A percentile compares a stretch with the other conserved stretches of the same genome.
Evolutionary conservation across 2,113 vertebrate species (phyloP).

Genomic region (Syngnathoides biaculeatus): DNA sequence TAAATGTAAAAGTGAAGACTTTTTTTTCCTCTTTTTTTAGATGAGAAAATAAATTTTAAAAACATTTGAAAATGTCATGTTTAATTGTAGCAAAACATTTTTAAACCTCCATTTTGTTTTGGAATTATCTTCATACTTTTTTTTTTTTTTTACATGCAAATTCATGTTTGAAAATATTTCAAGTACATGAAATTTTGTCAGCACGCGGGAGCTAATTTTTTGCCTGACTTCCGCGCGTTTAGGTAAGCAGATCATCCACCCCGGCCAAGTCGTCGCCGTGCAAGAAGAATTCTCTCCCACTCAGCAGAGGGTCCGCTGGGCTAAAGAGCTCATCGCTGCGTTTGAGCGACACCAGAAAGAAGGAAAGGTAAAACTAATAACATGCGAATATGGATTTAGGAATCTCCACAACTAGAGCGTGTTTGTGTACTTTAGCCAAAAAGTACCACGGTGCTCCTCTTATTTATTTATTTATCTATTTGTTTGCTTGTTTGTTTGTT

Average conservation of each 20-base stretch:
- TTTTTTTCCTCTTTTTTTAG: too few relatives aligned
- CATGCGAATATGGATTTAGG: not conserved
- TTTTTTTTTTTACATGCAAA: not conserved
- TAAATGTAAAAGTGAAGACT: too few relatives aligned
- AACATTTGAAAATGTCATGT: too few relatives aligned
- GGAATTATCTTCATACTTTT: not conserved
- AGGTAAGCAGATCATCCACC: slow-evolving; percentile 99
- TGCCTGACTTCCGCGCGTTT: slow-evolving; percentile 38
- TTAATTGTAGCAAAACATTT: too few relatives aligned
- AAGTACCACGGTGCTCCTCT: not conserved
- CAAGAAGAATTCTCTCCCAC: slow-evolving; percentile 95
- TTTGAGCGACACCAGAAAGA: slow-evolving; percentile 89
- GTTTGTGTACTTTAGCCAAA: not conserved
- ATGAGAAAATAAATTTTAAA: too few relatives aligned
- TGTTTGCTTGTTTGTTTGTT: too few relatives aligned
- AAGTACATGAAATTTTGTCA: not conserved
- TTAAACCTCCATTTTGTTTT: too few relatives aligned
- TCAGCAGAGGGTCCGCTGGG: slow-evolving; percentile 87
- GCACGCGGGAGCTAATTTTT: not conserved
- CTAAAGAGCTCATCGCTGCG: slow-evolving; percentile 86
- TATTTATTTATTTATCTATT: too few relatives aligned
- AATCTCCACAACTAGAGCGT: not conserved
- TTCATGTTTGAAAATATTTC: not conserved
- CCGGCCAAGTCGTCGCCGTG: slow-evolving; percentile 87
- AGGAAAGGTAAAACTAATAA: slow-evolving; percentile 84